These are phyloP conservation scores for Protodeltote pygarga DNA, from an alignment of 2,888 invertebrate species.

Conservation along the genomic window DNA sequence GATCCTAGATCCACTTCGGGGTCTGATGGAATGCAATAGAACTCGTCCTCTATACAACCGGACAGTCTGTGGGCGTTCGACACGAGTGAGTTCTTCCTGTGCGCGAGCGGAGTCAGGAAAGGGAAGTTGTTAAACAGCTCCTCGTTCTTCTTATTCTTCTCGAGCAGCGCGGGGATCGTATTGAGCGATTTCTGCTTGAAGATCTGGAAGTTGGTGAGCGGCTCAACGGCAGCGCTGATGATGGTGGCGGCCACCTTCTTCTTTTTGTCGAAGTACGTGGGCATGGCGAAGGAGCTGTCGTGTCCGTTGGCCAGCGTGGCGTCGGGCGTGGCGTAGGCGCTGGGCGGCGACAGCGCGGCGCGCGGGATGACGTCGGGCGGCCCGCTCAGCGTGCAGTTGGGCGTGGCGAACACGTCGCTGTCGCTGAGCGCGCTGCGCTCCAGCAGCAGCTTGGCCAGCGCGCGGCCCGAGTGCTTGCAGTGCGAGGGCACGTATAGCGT, in stretches of 20 bases:
- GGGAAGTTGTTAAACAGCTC: conserved; percentile 86
- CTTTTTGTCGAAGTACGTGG: conserved; percentile 82
- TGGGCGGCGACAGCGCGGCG: conserved; percentile 61
- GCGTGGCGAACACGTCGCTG: conserved; percentile 70
- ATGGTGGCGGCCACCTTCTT: conserved; percentile 66
- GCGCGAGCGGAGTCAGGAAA: conserved; percentile 87
- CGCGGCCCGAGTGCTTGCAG: conserved; percentile 62
- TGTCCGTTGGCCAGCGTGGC: conserved; percentile 56
- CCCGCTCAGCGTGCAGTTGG: conserved; percentile 67
- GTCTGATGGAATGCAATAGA: conserved; percentile 78
- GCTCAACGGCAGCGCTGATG: conserved; percentile 68
- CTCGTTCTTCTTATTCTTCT: conserved; percentile 68
- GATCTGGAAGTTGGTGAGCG: conserved; percentile 79
- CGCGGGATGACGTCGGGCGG: conserved; percentile 76
- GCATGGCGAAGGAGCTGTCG: conserved; percentile 75
- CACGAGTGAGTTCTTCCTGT: conserved; percentile 79
- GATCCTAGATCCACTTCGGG: conserved; percentile 60
- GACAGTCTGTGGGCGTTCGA: conserved; percentile 70
- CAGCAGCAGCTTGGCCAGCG: conserved; percentile 67
- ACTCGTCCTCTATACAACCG: conserved; percentile 81
- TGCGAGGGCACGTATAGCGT: conserved; percentile 61
- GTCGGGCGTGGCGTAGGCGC: conserved; percentile 71
- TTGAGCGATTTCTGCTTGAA: conserved; percentile 83
- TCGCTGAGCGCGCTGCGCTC: conserved; percentile 63
- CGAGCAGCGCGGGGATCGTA: conserved; percentile 77